Evolutionary conservation across 1,140 invertebrate species (phyloP), one percentile per base, ranked within the genome.

Genomic region (Brachionus paranguensis): DNA sequence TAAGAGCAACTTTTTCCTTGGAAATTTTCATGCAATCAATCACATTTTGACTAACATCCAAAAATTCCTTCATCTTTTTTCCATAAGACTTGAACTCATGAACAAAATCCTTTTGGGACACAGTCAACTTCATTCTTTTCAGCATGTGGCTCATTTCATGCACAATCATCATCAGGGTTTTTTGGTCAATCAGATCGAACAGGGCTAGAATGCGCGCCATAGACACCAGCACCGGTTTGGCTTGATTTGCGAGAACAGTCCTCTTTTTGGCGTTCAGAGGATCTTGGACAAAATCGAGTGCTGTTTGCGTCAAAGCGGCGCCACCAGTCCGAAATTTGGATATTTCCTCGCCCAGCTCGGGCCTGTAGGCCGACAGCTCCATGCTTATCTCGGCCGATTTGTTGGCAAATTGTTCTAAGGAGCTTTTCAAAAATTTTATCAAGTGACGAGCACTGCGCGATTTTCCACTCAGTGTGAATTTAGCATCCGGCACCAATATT

Each of bases 131-230:
- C 72, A 76, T 76, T 50, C 17, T 50, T 50, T 76, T 24, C 20
- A 76, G 0, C 1, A 50, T 50, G 43, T 24, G 17, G 17, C 8
- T 50, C 72, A 76, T 76, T 72, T 72, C 68, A 2, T 41, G 29
- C 33, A 72, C 68, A 43, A 72, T 41, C 7, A 41, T n/a, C 3
- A 72, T 8, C 12, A 72, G 41, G 1, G 17, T 43, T 8, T 41
- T 72, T 41, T 72, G 68, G 27, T 76, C 72, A 27, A 76, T 76
- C 10, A 76, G 8, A n/a, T 76, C 72, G 14, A 76, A 50, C 10
- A 76, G 43, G 24, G 72, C 72, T 7, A 76, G 29, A 27, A 76
- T 76, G 17, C 72, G 41, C 11, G 72, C 72, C 12, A 37, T 27
- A 6, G 43, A 76, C 4, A 50, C 27, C 20, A 76, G 12, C 11